Conservation (phyloP, 2,797 vertebrate species). For the Hippopotamyrus pictus region DNA sequence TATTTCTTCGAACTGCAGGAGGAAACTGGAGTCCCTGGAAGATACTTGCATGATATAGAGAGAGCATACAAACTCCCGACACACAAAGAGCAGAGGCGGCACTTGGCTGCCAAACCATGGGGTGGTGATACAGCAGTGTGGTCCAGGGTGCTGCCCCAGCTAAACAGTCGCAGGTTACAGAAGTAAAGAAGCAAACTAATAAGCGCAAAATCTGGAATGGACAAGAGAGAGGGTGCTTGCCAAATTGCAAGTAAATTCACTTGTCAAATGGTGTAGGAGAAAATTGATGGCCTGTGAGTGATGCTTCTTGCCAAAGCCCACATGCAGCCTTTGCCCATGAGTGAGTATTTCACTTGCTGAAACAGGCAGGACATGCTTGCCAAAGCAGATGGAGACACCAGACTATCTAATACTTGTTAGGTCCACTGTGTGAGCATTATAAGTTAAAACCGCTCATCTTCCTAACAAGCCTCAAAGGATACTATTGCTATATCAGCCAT, state of each 20-base stretch:
- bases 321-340: background rate
- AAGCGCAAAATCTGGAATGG: background rate
- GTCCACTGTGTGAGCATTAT: constrained; percentile 5
- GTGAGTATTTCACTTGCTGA: constrained; percentile 1
- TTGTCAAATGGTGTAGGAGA: constrained; percentile 8
- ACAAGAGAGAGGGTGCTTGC: background rate
- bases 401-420: constrained; percentile 3
- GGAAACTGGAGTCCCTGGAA: background rate
- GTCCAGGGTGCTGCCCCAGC: background rate
- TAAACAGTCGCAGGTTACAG: background rate
- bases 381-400: constrained; percentile 9
- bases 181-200: background rate
- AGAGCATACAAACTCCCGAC: background rate
- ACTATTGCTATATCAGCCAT: background rate
- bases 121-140: background rate
- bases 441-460: background rate
- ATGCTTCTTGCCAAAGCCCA: constrained; percentile 8
- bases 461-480: background rate
- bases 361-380: constrained; percentile 2
- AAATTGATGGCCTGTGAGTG: constrained; percentile 1
- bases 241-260: background rate
- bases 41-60: background rate
- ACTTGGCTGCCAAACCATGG: background rate
- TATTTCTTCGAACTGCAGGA: background rate
- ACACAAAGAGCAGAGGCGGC: background rate